phyloP scores from a whole-genome alignment of 1,140 invertebrate genomes.

The Andrena cerasifolii region DNA sequence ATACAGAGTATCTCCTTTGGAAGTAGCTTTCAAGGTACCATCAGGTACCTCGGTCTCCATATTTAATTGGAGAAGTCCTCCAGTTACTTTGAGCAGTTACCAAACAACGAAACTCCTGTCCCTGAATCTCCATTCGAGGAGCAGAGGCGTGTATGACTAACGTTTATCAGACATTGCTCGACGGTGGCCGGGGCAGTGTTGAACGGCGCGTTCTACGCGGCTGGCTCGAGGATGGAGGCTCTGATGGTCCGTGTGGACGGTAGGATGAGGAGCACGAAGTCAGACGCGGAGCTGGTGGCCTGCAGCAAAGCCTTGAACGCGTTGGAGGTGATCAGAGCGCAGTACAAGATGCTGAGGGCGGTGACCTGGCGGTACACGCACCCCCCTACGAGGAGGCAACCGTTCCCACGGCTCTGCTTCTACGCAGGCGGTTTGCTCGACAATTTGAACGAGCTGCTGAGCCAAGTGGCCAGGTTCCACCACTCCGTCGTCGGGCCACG shows the following conservation, averaged over 20 bases:
- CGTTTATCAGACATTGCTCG: constrained; percentile 66
- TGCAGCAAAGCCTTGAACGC: constrained; percentile 64
- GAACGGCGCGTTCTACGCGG: constrained; percentile 73
- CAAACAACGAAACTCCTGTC: no score
- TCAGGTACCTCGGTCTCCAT: no score
- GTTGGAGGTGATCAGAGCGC: constrained; percentile 70
- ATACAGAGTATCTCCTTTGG: no score
- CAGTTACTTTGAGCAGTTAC: no score
- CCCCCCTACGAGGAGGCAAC: constrained; percentile 56
- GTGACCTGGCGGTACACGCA: constrained; percentile 80
- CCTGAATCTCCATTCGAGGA: no score
- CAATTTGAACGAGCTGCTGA: constrained; percentile 69
- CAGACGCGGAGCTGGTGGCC: constrained; percentile 51
- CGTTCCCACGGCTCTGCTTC: constrained; percentile 72
- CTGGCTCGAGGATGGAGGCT: constrained; percentile 63
- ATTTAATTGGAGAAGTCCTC: no score
- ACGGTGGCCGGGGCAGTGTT: constrained; percentile 72
- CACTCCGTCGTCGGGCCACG: constrained; percentile 20
- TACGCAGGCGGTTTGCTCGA: constrained; percentile 77
- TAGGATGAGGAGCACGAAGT: constrained; percentile 42
- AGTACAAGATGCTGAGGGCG: constrained; percentile 76
- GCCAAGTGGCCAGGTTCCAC: constrained; percentile 45
- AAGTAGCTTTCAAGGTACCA: no score
- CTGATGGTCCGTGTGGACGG: constrained; percentile 52
- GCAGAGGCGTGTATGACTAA: no score